These are phyloP conservation scores for Numenius arquata DNA, from an alignment of 2,113 vertebrate species.

Conservation along the genomic window DNA sequence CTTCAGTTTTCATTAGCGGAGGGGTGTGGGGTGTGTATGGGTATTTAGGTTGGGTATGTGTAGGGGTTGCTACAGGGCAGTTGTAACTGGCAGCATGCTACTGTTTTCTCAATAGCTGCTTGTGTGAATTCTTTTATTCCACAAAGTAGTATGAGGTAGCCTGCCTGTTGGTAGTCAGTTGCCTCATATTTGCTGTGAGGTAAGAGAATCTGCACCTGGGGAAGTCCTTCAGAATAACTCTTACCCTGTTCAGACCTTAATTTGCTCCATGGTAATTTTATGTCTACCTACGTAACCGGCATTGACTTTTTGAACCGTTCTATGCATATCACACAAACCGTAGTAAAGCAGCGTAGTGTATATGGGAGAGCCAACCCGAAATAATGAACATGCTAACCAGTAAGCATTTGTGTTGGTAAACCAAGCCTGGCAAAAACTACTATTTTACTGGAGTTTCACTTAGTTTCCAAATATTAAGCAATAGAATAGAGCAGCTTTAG, in stretches of 20 bases:
- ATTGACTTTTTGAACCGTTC: neutral
- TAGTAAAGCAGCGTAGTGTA: neutral
- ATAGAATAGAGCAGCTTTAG: neutral
- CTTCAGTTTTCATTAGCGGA: neutral
- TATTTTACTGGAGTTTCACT: neutral
- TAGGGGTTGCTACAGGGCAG: neutral
- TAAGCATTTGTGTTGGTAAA: neutral
- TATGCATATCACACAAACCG: neutral
- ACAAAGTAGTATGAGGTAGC: neutral
- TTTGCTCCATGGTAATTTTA: neutral
- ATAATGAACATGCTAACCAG: neutral
- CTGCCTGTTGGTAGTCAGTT: neutral
- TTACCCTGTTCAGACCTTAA: neutral
- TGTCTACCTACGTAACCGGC: accelerated
- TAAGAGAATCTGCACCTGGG: neutral
- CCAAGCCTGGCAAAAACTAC: neutral
- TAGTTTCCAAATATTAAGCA: neutral
- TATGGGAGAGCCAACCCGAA: neutral
- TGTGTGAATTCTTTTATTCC: neutral
- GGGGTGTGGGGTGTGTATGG: neutral
- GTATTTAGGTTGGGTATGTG: neutral
- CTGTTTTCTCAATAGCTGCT: neutral
- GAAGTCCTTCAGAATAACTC: neutral
- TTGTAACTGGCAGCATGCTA: neutral
- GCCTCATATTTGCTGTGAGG: neutral